phyloP scores from a whole-genome alignment of 2,888 invertebrate genomes.

The Chesias legatella region DNA sequence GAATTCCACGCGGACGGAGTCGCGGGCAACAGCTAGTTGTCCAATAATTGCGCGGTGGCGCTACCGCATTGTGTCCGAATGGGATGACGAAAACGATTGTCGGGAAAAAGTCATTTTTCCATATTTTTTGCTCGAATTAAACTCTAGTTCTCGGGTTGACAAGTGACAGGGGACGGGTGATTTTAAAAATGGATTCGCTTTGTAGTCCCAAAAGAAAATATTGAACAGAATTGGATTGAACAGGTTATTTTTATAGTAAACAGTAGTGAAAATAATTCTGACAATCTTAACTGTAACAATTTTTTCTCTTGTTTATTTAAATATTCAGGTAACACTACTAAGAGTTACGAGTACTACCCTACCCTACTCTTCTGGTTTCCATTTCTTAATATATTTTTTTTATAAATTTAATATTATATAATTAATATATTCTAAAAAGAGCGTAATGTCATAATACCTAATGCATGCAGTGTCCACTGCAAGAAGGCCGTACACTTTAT shows the following conservation, averaged over 20 bases:
- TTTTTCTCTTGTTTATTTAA: too few relatives aligned
- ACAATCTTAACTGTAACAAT: not conserved
- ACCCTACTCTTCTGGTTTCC: too few relatives aligned
- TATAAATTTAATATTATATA: too few relatives aligned
- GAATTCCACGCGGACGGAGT: too few relatives aligned
- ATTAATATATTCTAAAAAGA: too few relatives aligned
- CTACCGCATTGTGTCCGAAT: slow-evolving; percentile 60
- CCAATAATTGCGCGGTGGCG: slow-evolving; percentile 62
- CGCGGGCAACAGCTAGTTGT: too few relatives aligned
- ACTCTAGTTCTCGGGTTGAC: slow-evolving; percentile 37
- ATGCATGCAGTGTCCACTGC: too few relatives aligned
- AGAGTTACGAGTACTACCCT: too few relatives aligned
- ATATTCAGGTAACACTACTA: too few relatives aligned
- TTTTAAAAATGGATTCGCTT: slow-evolving; percentile 42
- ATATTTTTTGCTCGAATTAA: slow-evolving; percentile 42
- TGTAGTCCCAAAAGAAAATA: slow-evolving; percentile 31
- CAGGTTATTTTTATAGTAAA: slow-evolving; percentile 21
- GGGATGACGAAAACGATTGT: slow-evolving; percentile 42
- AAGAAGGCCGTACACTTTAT: too few relatives aligned
- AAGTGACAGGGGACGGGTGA: slow-evolving; percentile 55
- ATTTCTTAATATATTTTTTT: too few relatives aligned
- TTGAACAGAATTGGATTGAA: slow-evolving; percentile 15
- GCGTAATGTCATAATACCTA: too few relatives aligned
- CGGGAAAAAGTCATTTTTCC: slow-evolving; percentile 53
- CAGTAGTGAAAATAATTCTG: slow-evolving; percentile 3